A percentile compares a stretch with the other conserved stretches of the same genome.
These are phyloP conservation scores for Metridium senile DNA, from an alignment of 92 coral and sea anemone species.

Conservation along the genomic window DNA sequence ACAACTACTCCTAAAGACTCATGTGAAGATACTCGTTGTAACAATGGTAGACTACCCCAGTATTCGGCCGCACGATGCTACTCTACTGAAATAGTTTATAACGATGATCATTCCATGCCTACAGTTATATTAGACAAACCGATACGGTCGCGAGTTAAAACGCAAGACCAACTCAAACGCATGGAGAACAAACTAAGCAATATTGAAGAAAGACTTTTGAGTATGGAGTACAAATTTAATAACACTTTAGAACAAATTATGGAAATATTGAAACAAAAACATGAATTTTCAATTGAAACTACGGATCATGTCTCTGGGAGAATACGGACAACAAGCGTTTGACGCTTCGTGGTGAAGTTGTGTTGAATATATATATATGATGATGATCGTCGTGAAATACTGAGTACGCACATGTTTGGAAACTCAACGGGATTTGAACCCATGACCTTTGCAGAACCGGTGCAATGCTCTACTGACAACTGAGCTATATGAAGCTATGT, in stretches of 20 bases:
- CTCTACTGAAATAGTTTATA: background rate
- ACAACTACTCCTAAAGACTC: constrained; percentile 14
- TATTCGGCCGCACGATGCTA: background rate
- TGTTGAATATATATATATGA: too few species aligned
- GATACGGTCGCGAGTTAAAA: background rate
- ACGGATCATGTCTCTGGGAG: background rate
- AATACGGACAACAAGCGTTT: constrained; percentile 31
- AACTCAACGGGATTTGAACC: too few species aligned
- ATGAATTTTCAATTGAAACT: background rate
- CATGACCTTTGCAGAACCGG: too few species aligned
- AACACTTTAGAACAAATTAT: constrained; percentile 57
- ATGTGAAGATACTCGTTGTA: background rate
- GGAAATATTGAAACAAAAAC: constrained; percentile 18
- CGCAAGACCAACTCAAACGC: constrained; percentile 51
- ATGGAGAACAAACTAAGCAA: constrained; percentile 56
- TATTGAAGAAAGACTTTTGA: constrained; percentile 54
- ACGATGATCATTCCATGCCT: background rate
- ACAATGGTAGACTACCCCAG: constrained; percentile 15
- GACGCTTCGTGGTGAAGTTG: too few species aligned
- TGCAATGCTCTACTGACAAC: too few species aligned
- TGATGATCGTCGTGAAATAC: too few species aligned
- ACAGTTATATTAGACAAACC: background rate
- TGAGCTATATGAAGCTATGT: too few species aligned
- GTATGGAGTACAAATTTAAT: constrained; percentile 61
- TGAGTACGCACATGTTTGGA: too few species aligned